A percentile compares a stretch with the other conserved stretches of the same genome.
These are phyloP conservation scores for Palloptera scutellata DNA, from an alignment of 2,888 invertebrate genomes.

Conservation along the genomic window DNA sequence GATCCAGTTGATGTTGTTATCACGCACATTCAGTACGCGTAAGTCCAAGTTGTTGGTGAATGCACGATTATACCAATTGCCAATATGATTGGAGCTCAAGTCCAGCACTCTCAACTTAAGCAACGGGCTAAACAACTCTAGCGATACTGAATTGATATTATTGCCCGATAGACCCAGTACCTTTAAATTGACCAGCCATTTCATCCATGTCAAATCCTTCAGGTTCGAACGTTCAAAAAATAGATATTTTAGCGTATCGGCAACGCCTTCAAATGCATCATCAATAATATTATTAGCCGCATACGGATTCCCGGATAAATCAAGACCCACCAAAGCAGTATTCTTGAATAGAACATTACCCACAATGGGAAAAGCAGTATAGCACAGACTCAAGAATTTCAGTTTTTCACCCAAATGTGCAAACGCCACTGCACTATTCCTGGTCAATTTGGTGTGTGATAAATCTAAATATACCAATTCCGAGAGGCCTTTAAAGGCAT, in stretches of 20 bases:
- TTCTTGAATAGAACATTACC: conserved; percentile 61
- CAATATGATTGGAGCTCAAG: conserved; percentile 67
- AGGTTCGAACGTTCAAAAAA: conserved; percentile 65
- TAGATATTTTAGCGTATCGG: conserved; percentile 63
- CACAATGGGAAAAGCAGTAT: conserved; percentile 63
- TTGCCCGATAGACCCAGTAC: conserved; percentile 67
- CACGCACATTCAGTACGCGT: conserved; percentile 64
- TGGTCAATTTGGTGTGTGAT: conserved; percentile 60
- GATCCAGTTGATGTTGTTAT: conserved; percentile 69
- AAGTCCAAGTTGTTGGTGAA: conserved; percentile 64
- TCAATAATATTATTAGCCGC: conserved; percentile 54
- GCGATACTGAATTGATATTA: conserved; percentile 63
- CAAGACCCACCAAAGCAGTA: conserved; percentile 65
- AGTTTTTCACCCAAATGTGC: conserved; percentile 53
- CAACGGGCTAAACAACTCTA: conserved; percentile 57
- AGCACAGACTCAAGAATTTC: conserved; percentile 64
- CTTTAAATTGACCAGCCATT: conserved; percentile 63
- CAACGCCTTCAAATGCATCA: conserved; percentile 63
- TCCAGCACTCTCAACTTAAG: conserved; percentile 65
- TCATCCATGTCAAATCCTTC: conserved; percentile 60
- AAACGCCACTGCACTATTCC: conserved; percentile 57
- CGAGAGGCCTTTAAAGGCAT: conserved; percentile 55
- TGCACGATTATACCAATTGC: conserved; percentile 66
- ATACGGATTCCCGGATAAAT: conserved; percentile 68
- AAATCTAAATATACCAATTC: conserved; percentile 62